A percentile compares a stretch with the other conserved stretches of the same genome.
Conservation (phyloP, 1,140 invertebrate species). For the Chlorops oryzae region DNA sequence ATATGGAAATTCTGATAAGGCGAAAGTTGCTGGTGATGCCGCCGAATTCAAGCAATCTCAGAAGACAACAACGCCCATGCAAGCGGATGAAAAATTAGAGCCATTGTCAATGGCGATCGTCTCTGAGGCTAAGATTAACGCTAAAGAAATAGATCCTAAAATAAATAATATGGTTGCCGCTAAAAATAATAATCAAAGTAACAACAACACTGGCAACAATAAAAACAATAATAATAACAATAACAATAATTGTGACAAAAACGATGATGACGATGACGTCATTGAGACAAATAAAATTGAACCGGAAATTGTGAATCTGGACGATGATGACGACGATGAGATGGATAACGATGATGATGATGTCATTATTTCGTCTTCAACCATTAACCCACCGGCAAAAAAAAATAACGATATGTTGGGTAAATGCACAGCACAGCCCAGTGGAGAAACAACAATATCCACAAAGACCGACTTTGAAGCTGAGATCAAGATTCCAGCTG, state of each 20-base stretch:
- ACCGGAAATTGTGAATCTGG: conserved; percentile 40
- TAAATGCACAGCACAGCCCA: conserved; percentile 8
- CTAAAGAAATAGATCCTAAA: not conserved
- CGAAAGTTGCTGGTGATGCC: not conserved
- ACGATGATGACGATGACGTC: conserved; percentile 34
- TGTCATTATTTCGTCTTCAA: no score
- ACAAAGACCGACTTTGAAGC: conserved; percentile 42
- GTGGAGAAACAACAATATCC: conserved; percentile 25
- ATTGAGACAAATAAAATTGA: conserved; percentile 41
- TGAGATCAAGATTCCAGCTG: conserved; percentile 38
- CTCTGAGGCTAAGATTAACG: conserved; percentile 1
- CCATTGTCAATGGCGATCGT: conserved; percentile 4
- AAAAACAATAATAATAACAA: not conserved
- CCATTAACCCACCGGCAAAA: no score
- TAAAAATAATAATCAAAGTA: not conserved
- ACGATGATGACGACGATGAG: conserved; percentile 38
- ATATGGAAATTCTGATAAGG: no score
- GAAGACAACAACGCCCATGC: not conserved
- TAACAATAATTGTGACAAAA: conserved; percentile 7
- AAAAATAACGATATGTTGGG: no score
- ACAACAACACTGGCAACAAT: not conserved
- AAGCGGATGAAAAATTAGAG: not conserved
- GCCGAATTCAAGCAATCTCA: conserved; percentile 5
- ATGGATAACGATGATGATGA: no score
- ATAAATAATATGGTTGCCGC: no score